These are phyloP conservation scores for Thyatira batis DNA, from an alignment of 2,888 invertebrate species.

Conservation along the genomic window DNA sequence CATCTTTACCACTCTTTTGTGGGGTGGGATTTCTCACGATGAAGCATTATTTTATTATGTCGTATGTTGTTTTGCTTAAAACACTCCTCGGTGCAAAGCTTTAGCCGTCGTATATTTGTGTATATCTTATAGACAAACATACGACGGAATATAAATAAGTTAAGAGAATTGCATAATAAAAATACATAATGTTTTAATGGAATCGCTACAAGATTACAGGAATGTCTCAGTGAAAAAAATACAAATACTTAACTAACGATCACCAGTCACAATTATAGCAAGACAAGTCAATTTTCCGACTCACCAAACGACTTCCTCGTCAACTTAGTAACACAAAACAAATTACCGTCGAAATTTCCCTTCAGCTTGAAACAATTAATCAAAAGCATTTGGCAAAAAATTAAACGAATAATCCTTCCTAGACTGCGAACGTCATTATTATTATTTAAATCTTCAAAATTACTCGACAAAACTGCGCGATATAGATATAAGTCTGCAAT, in stretches of 20 bases:
- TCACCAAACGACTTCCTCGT: conserved; percentile 71
- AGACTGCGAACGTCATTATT: conserved; percentile 56
- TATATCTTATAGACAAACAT: neutral
- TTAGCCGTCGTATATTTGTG: neutral
- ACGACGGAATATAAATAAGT: neutral
- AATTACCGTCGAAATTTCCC: conserved; percentile 67
- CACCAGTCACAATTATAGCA: conserved; percentile 22
- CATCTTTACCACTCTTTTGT: conserved; percentile 63
- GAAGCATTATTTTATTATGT: conserved; percentile 12
- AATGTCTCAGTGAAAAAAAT: neutral
- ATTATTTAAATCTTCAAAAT: conserved; percentile 78
- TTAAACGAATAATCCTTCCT: conserved; percentile 59
- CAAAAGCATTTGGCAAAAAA: conserved; percentile 70
- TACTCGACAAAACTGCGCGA: conserved; percentile 65
- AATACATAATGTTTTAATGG: neutral
- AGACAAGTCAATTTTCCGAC: conserved; percentile 56
- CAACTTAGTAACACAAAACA: conserved; percentile 77
- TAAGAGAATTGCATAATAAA: neutral
- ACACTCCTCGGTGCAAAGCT: neutral
- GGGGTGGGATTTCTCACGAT: conserved; percentile 62
- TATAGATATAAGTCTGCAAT: conserved; percentile 78
- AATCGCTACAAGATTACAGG: neutral
- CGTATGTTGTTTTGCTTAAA: conserved; percentile 2
- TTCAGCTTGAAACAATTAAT: conserved; percentile 71
- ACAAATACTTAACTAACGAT: neutral